Conservation (phyloP, 2,113 vertebrate species). For the Brienomyrus brachyistius region DNA sequence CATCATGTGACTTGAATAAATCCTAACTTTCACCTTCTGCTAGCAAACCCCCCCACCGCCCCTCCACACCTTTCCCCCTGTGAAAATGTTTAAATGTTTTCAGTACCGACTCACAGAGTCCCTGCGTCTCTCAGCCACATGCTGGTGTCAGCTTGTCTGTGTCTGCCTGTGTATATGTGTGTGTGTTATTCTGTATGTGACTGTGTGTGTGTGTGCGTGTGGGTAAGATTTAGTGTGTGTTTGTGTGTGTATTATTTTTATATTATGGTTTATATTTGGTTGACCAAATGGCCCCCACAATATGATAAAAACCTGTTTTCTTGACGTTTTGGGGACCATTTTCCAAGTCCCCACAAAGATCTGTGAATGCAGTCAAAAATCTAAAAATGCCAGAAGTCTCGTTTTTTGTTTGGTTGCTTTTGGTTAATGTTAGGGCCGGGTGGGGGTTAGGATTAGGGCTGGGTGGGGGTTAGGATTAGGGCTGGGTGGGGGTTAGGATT, state of each 20-base stretch:
- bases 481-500: too few species aligned
- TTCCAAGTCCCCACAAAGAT: too few species aligned
- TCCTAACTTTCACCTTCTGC: constrained; percentile 21
- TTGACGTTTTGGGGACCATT: neutral
- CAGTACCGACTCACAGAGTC: neutral
- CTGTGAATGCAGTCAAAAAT: too few species aligned
- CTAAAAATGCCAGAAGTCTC: too few species aligned
- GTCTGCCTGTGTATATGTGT: neutral
- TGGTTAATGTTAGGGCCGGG: too few species aligned
- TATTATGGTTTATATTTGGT: too few species aligned
- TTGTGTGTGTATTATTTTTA: too few species aligned
- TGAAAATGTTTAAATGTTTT: neutral
- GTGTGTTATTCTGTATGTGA: neutral
- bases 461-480: too few species aligned
- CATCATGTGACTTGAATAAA: constrained; percentile 26
- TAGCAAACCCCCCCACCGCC: neutral
- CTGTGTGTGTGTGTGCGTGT: neutral
- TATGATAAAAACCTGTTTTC: neutral
- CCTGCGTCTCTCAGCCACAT: neutral
- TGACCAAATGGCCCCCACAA: too few species aligned
- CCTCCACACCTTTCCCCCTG: neutral
- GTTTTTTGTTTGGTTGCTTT: too few species aligned
- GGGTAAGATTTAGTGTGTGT: neutral
- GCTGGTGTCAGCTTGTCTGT: neutral
- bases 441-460: too few species aligned